Evolutionary conservation across 2,113 vertebrate species (phyloP), one percentile per base, ranked within the genome.

Genomic region (Lonchura striata): DNA sequence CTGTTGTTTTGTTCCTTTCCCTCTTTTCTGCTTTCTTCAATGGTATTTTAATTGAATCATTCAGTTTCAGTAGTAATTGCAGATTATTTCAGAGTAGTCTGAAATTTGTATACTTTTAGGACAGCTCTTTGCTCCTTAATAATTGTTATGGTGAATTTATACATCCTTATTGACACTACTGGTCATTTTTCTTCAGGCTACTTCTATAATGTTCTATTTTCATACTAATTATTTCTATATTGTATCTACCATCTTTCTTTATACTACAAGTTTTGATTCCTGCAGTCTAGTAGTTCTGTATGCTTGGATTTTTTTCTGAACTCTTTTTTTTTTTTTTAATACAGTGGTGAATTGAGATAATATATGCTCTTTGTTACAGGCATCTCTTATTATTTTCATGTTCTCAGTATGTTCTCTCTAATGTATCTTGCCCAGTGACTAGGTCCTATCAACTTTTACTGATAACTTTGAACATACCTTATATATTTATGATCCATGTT

Each of bases 101-200:
- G 60, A 52, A 78, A 53, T 66, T 52, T 49, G 4, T 83, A 27
- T 70, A 52, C 54, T 88, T 82, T 72, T 25, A 35, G 53, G 64
- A 47, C 30, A 71, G 18, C 63, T 93, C 11, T 30, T 60, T 90
- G n/a, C 9, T 80, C 66, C 70, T 77, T 81, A 60, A 25, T 78
- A 81, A n/a, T 33, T 66, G 2, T 70, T 63, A 70, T 19, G 19
- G 17, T 63, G 52, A 47, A 70, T 72, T 74, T 83, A 47, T 60
- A 30, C 44, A 44, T 56, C 39, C 61, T 80, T 82, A 41, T 86
- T 91, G 90, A 39, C 11, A 70, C 11, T 5, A 80, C 54, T 72
- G 78, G 49, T 90, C 50, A 60, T 90, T 91, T 90, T 92, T 88
- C 56, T 90, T 95, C 39, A 83, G 63, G 46, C 47, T 92, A 27